A percentile compares a stretch with the other conserved stretches of the same genome.
These are phyloP conservation scores for Furnarius figulus DNA, from an alignment of 2,113 vertebrate genomes.

Conservation along the genomic window DNA sequence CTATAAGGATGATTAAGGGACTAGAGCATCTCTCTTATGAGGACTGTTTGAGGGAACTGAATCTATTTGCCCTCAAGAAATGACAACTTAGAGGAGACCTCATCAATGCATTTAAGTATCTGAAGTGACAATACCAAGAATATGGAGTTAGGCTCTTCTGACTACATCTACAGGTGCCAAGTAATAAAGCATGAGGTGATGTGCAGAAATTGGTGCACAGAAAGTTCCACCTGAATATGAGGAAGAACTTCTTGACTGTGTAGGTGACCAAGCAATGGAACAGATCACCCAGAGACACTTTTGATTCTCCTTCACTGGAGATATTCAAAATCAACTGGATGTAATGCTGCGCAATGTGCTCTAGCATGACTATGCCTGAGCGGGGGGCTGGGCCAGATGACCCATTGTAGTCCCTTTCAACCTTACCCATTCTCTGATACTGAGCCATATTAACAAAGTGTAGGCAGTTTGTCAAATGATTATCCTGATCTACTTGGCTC, in stretches of 20 bases:
- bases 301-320: background rate
- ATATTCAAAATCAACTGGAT: background rate
- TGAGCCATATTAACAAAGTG: background rate
- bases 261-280: accelerated
- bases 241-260: background rate
- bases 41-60: background rate
- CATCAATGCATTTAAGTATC: background rate
- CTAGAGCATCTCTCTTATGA: background rate
- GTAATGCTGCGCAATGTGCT: background rate
- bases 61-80: background rate
- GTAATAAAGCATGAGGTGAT: background rate
- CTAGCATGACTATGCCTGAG: background rate
- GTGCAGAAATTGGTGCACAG: background rate
- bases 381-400: background rate
- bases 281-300: background rate
- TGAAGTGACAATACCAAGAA: background rate
- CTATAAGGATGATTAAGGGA: background rate
- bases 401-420: background rate
- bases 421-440: background rate
- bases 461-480: background rate
- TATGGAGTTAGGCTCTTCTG: background rate
- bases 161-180: background rate
- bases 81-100: accelerated
- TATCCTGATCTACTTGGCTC: background rate
- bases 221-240: background rate